A percentile compares a stretch with the other conserved stretches of the same genome.
phyloP scores from a whole-genome alignment of 2,888 invertebrate genomes.

The Calameuta filiformis region DNA sequence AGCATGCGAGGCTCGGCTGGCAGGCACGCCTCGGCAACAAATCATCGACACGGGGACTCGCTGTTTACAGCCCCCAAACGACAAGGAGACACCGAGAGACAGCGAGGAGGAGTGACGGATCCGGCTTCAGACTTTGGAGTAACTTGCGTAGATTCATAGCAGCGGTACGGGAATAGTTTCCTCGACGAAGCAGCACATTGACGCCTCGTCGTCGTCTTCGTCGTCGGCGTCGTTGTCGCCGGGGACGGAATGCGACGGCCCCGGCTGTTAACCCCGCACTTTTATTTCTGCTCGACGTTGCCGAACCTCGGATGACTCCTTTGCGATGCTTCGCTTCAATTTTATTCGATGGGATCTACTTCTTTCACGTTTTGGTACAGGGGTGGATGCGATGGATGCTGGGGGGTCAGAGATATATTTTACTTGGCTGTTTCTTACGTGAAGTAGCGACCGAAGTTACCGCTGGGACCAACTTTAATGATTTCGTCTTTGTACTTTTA shows the following conservation, averaged over 20 bases:
- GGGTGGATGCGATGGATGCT: too few species aligned
- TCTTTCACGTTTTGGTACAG: too few species aligned
- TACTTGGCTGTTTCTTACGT: too few species aligned
- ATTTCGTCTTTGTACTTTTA: too few species aligned
- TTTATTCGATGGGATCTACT: too few species aligned
- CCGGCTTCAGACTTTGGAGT: not conserved
- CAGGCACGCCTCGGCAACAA: constrained; percentile 56
- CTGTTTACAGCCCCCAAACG: not conserved
- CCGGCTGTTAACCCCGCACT: constrained; percentile 35
- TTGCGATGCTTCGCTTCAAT: constrained; percentile 15
- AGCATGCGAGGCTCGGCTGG: constrained; percentile 45
- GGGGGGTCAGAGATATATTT: too few species aligned
- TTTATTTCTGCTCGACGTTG: constrained; percentile 34
- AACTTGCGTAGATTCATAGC: not conserved
- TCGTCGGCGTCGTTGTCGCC: constrained; percentile 4
- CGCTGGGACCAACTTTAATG: too few species aligned
- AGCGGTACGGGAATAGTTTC: constrained; percentile 42
- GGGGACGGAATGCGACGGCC: constrained; percentile 24
- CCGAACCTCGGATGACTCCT: not conserved
- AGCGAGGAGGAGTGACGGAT: constrained; percentile 7
- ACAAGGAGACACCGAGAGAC: constrained; percentile 2
- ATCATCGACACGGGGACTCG: constrained; percentile 47
- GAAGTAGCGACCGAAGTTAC: too few species aligned
- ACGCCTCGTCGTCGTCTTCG: constrained; percentile 7
- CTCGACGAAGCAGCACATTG: constrained; percentile 22